A percentile compares a stretch with the other conserved stretches of the same genome.
Conservation (phyloP, 2,113 vertebrate species). For the Antennarius striatus region DNA sequence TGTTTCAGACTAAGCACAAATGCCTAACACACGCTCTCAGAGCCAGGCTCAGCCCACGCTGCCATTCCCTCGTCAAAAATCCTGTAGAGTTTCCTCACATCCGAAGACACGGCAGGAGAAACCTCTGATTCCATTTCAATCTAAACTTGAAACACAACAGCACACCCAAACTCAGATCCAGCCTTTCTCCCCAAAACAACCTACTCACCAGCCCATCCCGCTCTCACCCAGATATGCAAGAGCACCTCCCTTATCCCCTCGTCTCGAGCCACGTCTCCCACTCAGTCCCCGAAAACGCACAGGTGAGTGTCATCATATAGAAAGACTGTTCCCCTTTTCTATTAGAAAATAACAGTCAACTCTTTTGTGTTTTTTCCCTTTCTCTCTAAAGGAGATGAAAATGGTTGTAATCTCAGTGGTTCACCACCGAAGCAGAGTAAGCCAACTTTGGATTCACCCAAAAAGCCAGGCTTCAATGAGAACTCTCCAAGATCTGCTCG, state of each 20-base stretch:
- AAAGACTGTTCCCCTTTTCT: background rate
- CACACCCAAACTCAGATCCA: background rate
- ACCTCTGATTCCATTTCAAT: background rate
- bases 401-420: constrained; percentile 84
- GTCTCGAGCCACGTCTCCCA: constrained; percentile 67
- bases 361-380: background rate
- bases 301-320: constrained; percentile 72
- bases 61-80: constrained; percentile 84
- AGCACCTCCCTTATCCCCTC: constrained; percentile 6
- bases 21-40: constrained; percentile 85
- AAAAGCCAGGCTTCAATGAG: constrained; percentile 82
- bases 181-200: constrained; percentile 1
- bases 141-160: background rate
- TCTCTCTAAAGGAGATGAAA: constrained; percentile 84
- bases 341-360: background rate
- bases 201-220: fast-evolving
- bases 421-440: constrained; percentile 87
- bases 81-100: constrained; percentile 35
- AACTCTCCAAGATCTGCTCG: constrained; percentile 40
- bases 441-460: constrained; percentile 53
- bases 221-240: background rate
- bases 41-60: constrained; percentile 81
- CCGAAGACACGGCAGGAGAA: constrained; percentile 28
- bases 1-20: constrained; percentile 46
- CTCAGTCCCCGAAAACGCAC: constrained; percentile 92